A percentile compares a stretch with the other conserved stretches of the same genome.
Evolutionary conservation across 2,797 vertebrate genomes (phyloP).

Genomic region (Ctenopoma kingsleyae): DNA sequence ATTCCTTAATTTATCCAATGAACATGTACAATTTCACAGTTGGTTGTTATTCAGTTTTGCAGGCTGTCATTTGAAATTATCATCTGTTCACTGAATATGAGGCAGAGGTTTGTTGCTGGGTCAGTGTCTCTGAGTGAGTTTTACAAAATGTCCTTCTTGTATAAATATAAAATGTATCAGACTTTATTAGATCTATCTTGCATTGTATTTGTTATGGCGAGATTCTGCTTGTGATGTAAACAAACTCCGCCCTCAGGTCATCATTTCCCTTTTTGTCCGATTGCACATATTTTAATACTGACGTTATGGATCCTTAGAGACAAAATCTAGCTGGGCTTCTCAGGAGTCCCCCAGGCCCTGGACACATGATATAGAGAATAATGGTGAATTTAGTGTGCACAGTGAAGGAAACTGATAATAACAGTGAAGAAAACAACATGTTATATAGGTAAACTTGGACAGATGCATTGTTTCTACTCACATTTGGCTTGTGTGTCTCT

Average conservation of each 20-base stretch:
- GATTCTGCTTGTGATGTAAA: slow-evolving; percentile 61
- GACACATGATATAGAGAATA: slow-evolving; percentile 25
- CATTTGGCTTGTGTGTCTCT: slow-evolving; percentile 78
- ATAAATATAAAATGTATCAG: slow-evolving; percentile 79
- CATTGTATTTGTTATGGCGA: slow-evolving; percentile 62
- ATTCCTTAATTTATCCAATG: slow-evolving; percentile 30
- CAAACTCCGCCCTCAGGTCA: slow-evolving; percentile 54
- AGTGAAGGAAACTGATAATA: background rate
- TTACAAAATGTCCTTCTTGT: slow-evolving; percentile 76
- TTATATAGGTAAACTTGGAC: background rate
- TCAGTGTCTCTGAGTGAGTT: slow-evolving; percentile 67
- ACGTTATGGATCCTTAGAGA: slow-evolving; percentile 50
- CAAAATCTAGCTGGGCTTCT: slow-evolving; percentile 35
- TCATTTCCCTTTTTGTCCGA: slow-evolving; percentile 55
- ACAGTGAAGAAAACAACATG: background rate
- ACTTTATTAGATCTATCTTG: slow-evolving; percentile 60
- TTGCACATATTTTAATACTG: slow-evolving; percentile 61
- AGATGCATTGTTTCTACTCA: slow-evolving; percentile 50
- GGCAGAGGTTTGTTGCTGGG: slow-evolving; percentile 76
- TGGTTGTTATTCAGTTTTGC: slow-evolving; percentile 46
- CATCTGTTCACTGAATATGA: slow-evolving; percentile 62
- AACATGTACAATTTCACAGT: slow-evolving; percentile 60
- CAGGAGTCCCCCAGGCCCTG: slow-evolving; percentile 71
- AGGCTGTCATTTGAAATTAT: slow-evolving; percentile 32
- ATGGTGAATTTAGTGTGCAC: slow-evolving; percentile 7